Percentiles rank a stretch among this genome's conserved stretches.
phyloP scores from a whole-genome alignment of 2,888 invertebrate genomes.

The Morpho achilles region DNA sequence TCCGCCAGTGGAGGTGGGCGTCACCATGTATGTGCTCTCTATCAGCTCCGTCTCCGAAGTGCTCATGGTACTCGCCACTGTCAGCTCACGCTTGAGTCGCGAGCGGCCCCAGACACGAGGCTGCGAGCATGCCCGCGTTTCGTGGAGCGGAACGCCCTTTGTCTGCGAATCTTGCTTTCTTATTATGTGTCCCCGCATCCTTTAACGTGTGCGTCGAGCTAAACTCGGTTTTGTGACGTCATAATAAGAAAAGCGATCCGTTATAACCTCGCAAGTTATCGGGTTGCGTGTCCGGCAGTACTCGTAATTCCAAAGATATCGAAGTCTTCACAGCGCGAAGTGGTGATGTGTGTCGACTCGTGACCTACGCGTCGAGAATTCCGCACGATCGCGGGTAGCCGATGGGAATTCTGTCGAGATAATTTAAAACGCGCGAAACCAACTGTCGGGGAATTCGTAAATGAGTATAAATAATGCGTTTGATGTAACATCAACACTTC shows the following conservation, averaged over 20 bases:
- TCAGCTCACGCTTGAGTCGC: conserved; percentile 84
- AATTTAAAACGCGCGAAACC: too few relatives aligned
- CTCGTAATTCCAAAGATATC: conserved; percentile 74
- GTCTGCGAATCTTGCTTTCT: conserved; percentile 72
- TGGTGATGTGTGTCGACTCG: conserved; percentile 45
- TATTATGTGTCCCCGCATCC: conserved; percentile 48
- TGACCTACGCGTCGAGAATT: not conserved
- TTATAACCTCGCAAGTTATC: conserved; percentile 58
- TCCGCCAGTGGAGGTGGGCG: conserved; percentile 98
- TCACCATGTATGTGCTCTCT: conserved; percentile 98
- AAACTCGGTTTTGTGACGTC: conserved; percentile 38
- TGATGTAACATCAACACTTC: conserved; percentile 24
- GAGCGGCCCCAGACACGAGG: conserved; percentile 78
- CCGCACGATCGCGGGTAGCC: not conserved
- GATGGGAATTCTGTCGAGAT: too few relatives aligned
- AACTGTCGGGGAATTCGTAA: not conserved
- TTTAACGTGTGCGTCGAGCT: conserved; percentile 21
- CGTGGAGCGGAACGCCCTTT: conserved; percentile 70
- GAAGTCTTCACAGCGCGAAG: conserved; percentile 40
- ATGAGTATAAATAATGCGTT: not conserved
- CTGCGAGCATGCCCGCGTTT: conserved; percentile 77
- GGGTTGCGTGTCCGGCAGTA: conserved; percentile 71
- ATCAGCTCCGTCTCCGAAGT: conserved; percentile 99
- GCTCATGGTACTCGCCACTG: conserved; percentile 92
- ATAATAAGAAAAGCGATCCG: conserved; percentile 72